Evolutionary conservation across 2,888 invertebrate species (phyloP).

Genomic region (Eugnorisma glareosa): DNA sequence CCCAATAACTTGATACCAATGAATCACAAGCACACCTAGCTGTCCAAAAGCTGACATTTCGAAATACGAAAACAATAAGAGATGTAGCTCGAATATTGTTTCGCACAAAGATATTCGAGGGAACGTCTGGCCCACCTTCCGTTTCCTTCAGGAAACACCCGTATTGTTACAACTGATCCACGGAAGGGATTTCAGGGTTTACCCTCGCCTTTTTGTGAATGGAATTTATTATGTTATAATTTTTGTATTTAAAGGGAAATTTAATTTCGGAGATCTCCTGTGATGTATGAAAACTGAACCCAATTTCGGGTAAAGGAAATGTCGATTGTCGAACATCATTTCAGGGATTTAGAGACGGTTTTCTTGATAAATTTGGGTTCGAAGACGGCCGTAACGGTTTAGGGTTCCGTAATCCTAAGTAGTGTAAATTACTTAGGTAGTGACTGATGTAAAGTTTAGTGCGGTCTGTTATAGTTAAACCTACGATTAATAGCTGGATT

Average conservation of each 20-base stretch:
- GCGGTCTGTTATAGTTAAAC: conserved; percentile 49
- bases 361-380: conserved; percentile 57
- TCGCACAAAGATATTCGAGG: conserved; percentile 70
- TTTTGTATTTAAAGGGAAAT: conserved; percentile 65
- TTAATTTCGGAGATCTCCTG: conserved; percentile 47
- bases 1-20: conserved; percentile 20
- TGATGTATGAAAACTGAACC: conserved; percentile 63
- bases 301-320: conserved; percentile 52
- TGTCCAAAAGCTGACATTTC: conserved; percentile 44
- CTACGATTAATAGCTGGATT: conserved; percentile 57
- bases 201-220: conserved; percentile 66
- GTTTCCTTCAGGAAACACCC: conserved; percentile 71
- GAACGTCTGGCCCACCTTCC: conserved; percentile 73
- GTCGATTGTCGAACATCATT: conserved; percentile 58
- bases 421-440: conserved; percentile 53
- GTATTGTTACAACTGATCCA: conserved; percentile 72
- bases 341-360: conserved; percentile 46
- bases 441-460: conserved; percentile 58
- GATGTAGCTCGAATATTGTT: conserved; percentile 55
- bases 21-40: conserved; percentile 29
- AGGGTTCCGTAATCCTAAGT: conserved; percentile 56
- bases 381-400: conserved; percentile 41
- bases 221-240: conserved; percentile 69
- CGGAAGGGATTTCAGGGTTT: conserved; percentile 65
- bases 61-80: conserved; percentile 63